Evolutionary conservation across 2,797 vertebrate species (phyloP).

Genomic region (Macropus fuliginosus): DNA sequence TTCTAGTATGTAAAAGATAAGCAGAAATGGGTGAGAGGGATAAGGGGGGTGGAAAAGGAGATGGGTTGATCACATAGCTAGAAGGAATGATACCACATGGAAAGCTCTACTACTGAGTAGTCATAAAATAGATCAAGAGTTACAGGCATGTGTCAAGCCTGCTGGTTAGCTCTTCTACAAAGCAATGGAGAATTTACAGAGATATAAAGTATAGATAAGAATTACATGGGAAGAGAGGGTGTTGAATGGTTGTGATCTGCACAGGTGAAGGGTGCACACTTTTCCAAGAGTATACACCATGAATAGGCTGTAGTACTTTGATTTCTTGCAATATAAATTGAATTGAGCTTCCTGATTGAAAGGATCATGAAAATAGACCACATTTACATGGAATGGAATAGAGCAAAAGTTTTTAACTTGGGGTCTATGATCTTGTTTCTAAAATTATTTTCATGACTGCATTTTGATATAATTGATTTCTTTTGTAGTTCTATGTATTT

Average conservation of each 20-base stretch:
- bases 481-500: not conserved
- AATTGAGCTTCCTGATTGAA: not conserved
- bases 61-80: not conserved
- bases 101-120: not conserved
- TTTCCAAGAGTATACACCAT: not conserved
- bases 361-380: not conserved
- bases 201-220: not conserved
- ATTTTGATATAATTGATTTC: not conserved
- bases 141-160: not conserved
- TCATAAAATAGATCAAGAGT: not conserved
- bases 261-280: not conserved
- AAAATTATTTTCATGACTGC: not conserved
- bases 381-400: not conserved
- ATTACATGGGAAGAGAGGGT: not conserved
- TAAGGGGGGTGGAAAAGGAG: not conserved
- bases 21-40: not conserved
- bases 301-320: not conserved
- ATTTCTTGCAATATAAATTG: not conserved
- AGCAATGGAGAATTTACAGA: not conserved
- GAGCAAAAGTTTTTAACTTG: not conserved
- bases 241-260: not conserved
- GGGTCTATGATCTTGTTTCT: not conserved
- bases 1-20: not conserved
- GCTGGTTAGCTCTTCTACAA: not conserved
- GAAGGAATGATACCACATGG: not conserved